Evolutionary conservation across 2,888 invertebrate species (phyloP).

Genomic region (Odiellus spinosus): DNA sequence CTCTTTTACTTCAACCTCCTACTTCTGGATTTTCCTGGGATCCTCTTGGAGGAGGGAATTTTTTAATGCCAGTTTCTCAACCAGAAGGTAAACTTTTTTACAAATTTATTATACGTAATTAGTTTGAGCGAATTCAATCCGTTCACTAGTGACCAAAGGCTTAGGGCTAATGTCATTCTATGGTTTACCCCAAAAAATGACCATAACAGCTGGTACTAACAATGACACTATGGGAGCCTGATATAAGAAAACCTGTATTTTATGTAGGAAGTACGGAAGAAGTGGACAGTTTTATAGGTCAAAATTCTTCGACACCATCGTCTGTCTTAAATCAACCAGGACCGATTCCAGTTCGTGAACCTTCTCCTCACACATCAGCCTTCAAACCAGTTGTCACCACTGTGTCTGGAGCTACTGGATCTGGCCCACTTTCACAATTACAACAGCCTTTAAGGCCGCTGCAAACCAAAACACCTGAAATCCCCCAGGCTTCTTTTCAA

Average conservation of each 20-base stretch:
- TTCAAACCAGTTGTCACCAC: neutral
- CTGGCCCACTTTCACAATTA: neutral
- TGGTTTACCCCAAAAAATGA: too few species aligned
- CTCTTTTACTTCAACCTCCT: conserved; percentile 1
- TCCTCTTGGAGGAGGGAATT: neutral
- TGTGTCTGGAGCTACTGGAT: neutral
- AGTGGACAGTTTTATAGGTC: neutral
- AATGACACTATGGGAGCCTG: too few species aligned
- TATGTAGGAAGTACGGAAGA: neutral
- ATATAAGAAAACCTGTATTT: too few species aligned
- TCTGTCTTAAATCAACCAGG: neutral
- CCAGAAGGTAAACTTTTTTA: neutral
- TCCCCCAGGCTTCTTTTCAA: neutral
- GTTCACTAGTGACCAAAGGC: too few species aligned
- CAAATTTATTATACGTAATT: too few species aligned
- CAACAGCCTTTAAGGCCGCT: neutral
- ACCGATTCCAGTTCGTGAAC: neutral
- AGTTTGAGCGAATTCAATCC: too few species aligned
- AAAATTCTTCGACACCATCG: neutral
- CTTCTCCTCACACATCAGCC: too few species aligned
- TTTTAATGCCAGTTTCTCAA: conserved; percentile 1
- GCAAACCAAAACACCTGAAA: neutral
- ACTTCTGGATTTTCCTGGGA: conserved; percentile 2
- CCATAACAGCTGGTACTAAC: too few species aligned
- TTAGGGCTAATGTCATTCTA: too few species aligned